Conservation (phyloP, 2,888 invertebrate species). For the Ligdia adustata region DNA sequence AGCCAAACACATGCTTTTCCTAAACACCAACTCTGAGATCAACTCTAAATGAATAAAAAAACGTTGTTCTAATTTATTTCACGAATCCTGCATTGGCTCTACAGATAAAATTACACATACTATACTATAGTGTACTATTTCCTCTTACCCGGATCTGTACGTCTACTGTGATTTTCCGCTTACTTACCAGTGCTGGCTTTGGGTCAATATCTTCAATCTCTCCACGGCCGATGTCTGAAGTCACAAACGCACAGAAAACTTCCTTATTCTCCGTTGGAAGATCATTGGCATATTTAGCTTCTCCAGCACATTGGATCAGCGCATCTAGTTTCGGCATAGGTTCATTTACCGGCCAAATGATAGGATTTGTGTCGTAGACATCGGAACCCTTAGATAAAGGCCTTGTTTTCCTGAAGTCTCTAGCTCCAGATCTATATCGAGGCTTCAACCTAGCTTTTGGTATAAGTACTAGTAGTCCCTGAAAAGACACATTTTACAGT, state of each 20-base stretch:
- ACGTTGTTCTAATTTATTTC: too few species aligned
- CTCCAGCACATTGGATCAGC: slow-evolving; percentile 85
- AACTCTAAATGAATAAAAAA: too few species aligned
- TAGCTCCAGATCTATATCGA: slow-evolving; percentile 77
- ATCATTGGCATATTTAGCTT: slow-evolving; percentile 87
- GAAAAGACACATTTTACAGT: too few species aligned
- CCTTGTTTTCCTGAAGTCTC: slow-evolving; percentile 73
- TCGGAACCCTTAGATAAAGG: slow-evolving; percentile 85
- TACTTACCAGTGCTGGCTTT: slow-evolving; percentile 84
- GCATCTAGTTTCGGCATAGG: slow-evolving; percentile 87
- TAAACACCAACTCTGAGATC: too few species aligned
- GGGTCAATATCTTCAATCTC: slow-evolving; percentile 85
- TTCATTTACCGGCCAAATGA: slow-evolving; percentile 86
- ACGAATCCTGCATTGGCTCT: too few species aligned
- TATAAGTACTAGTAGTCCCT: slow-evolving; percentile 82
- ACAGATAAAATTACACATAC: too few species aligned
- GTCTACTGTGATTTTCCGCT: too few species aligned
- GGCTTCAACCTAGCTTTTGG: slow-evolving; percentile 70
- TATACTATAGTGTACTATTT: too few species aligned
- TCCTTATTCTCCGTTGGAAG: slow-evolving; percentile 83
- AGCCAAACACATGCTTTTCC: too few species aligned
- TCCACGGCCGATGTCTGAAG: slow-evolving; percentile 80
- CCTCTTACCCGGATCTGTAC: too few species aligned
- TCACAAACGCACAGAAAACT: slow-evolving; percentile 87
- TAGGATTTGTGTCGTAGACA: slow-evolving; percentile 85